A percentile compares a stretch with the other conserved stretches of the same genome.
Evolutionary conservation across 2,797 vertebrate genomes (phyloP).

Genomic region (Falco naumanni): DNA sequence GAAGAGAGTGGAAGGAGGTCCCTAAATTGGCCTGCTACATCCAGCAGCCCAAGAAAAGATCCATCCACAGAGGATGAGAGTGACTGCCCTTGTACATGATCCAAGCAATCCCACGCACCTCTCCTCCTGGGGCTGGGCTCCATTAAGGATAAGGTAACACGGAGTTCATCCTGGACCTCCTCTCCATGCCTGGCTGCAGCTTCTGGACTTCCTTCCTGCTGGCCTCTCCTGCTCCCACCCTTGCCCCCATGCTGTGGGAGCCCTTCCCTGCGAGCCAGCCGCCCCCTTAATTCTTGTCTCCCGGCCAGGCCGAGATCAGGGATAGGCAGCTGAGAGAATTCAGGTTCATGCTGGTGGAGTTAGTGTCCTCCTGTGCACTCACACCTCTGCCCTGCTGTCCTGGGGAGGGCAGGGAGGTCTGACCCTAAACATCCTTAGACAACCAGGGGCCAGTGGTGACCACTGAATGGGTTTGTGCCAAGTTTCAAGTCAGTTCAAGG

Average conservation of each 20-base stretch:
- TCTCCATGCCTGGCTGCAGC: neutral
- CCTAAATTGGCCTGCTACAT: neutral
- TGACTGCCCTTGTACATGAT: slow-evolving; percentile 1
- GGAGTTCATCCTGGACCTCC: slow-evolving; percentile 33
- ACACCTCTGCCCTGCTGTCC: neutral
- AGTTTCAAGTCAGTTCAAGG: neutral
- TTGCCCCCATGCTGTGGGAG: neutral
- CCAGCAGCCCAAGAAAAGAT: neutral
- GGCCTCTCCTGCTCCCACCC: slow-evolving; percentile 7
- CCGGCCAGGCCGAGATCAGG: neutral
- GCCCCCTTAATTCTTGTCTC: neutral
- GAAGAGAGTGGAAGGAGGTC: neutral
- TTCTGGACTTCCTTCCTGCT: slow-evolving; percentile 28
- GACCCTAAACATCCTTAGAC: neutral
- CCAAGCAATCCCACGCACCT: slow-evolving; percentile 37
- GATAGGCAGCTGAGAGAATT: neutral
- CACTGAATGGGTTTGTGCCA: neutral
- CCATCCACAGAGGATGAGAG: neutral
- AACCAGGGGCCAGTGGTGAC: neutral
- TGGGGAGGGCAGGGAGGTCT: neutral
- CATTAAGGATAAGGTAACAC: slow-evolving; percentile 8
- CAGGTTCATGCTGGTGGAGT: neutral
- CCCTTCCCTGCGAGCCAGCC: neutral
- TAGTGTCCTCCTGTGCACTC: neutral
- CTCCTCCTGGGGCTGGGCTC: neutral